These are phyloP conservation scores for Diadophis punctatus DNA, from an alignment of 2,113 vertebrate genomes.

Conservation along the genomic window DNA sequence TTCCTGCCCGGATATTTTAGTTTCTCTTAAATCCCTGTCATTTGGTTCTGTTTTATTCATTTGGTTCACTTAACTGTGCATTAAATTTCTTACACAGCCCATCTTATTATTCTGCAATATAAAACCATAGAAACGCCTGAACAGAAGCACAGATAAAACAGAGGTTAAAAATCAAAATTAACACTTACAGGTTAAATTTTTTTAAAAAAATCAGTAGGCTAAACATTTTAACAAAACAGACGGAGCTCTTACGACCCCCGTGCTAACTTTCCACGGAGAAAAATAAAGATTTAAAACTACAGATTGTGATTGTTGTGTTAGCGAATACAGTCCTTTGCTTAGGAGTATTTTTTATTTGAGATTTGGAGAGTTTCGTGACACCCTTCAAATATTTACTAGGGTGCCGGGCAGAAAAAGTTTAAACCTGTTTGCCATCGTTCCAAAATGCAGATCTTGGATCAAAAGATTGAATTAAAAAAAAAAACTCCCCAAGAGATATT, in stretches of 20 bases:
- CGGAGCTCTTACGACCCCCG: too few species aligned
- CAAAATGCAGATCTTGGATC: background rate
- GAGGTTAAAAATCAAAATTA: background rate
- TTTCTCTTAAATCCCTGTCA: background rate
- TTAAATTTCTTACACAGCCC: too few species aligned
- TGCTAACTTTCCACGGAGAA: background rate
- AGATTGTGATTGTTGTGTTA: background rate
- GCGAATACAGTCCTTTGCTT: rapidly evolving
- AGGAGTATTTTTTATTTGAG: background rate
- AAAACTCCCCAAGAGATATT: background rate
- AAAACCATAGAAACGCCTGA: background rate
- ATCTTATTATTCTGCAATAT: background rate
- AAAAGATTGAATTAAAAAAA: background rate
- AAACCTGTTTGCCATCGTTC: background rate
- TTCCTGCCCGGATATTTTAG: background rate
- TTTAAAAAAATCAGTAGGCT: background rate
- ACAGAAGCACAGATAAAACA: background rate
- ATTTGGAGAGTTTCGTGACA: background rate
- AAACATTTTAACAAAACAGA: background rate
- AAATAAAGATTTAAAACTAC: background rate
- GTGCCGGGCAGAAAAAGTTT: background rate
- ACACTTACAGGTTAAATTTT: background rate
- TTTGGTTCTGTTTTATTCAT: background rate
- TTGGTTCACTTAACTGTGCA: background rate
- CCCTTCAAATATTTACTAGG: background rate